These are phyloP conservation scores for Gavialis gangeticus DNA, from an alignment of 2,113 vertebrate species.

Conservation along the genomic window DNA sequence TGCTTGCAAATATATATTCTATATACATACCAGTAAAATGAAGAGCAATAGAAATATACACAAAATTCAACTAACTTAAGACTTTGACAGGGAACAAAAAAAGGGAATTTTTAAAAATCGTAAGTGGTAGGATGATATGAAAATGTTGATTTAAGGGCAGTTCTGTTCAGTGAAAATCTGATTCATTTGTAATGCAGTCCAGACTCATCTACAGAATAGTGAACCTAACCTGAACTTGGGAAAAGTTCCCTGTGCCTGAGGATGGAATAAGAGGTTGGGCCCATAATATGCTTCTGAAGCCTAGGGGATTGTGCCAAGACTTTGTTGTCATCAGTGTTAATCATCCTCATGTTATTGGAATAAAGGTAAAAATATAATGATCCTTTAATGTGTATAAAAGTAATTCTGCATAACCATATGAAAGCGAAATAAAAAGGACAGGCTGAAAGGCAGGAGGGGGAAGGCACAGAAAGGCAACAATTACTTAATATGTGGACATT, in stretches of 20 bases:
- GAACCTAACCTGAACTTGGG: not conserved
- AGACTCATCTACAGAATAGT: not conserved
- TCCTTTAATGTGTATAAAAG: not conserved
- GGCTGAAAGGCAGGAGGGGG: not conserved
- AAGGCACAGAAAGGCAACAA: not conserved
- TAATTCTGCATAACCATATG: not conserved
- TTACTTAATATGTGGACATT: not conserved
- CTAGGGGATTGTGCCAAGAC: not conserved
- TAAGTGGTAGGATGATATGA: not conserved
- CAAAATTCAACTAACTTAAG: not conserved
- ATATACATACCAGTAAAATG: not conserved
- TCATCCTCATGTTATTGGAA: not conserved
- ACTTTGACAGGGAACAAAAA: not conserved
- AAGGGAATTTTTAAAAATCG: not conserved
- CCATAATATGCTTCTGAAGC: not conserved
- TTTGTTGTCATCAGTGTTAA: not conserved
- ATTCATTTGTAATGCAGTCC: not conserved
- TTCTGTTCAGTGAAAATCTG: not conserved
- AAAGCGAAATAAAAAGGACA: not conserved
- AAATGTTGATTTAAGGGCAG: not conserved
- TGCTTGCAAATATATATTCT: not conserved
- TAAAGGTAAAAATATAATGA: not conserved
- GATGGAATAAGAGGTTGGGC: not conserved
- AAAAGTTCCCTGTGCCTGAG: not conserved
- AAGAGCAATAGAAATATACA: not conserved